Conservation (phyloP, 53 echinoderm and acorn worm species). For the Temnopleurus reevesii region DNA sequence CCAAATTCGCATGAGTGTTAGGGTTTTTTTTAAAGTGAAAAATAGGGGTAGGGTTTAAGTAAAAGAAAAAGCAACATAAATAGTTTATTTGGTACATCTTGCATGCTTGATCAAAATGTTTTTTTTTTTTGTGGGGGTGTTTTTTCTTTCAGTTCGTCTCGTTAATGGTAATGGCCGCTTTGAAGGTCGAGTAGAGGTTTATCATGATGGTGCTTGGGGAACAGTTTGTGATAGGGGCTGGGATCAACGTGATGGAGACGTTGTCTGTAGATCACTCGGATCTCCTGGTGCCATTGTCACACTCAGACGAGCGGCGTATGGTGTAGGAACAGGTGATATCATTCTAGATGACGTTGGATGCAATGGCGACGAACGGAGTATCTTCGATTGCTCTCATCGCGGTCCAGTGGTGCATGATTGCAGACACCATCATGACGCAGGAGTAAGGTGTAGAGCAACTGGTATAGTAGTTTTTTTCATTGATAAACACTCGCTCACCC, state of each 20-base stretch:
- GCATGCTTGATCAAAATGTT: too few relatives aligned
- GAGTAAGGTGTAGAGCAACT: not conserved
- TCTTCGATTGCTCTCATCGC: not conserved
- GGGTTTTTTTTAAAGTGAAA: too few relatives aligned
- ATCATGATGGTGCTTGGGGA: not conserved
- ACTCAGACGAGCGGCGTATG: not conserved
- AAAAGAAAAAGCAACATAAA: too few relatives aligned
- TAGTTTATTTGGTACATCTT: too few relatives aligned
- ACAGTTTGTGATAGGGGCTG: not conserved
- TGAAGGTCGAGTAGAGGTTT: slow-evolving; percentile 24
- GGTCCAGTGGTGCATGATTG: not conserved
- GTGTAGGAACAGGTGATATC: not conserved
- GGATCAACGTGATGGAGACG: not conserved
- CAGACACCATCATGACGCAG: not conserved
- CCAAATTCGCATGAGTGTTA: too few relatives aligned
- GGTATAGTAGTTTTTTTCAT: too few relatives aligned
- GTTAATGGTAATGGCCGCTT: not conserved
- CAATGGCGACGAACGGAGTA: not conserved
- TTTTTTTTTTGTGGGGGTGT: too few relatives aligned
- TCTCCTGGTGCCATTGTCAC: not conserved
- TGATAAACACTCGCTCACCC: too few relatives aligned
- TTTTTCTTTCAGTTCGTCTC: not conserved
- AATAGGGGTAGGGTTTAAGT: too few relatives aligned
- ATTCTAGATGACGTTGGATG: not conserved
- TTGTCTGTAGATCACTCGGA: not conserved